Conservation (phyloP, 2,113 vertebrate species). For the Rallus limicola region DNA sequence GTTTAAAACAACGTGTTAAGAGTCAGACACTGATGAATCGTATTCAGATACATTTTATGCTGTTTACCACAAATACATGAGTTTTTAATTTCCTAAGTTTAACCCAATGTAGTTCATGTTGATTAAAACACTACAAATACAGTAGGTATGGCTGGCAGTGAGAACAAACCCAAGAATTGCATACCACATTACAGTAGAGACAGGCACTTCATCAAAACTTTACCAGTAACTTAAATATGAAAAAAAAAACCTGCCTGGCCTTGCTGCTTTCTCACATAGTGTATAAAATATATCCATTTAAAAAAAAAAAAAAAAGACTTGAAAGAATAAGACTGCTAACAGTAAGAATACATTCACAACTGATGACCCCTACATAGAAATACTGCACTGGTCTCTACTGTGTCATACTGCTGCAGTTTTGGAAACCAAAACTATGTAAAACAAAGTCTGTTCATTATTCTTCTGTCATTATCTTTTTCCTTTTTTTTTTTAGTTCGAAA, state of each 20-base stretch:
- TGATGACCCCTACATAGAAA: neutral
- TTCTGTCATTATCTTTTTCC: neutral
- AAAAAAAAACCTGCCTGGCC: neutral
- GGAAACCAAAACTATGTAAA: neutral
- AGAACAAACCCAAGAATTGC: neutral
- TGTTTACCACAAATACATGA: neutral
- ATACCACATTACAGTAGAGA: neutral
- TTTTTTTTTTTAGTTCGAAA: no score
- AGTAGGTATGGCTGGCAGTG: neutral
- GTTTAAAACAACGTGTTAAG: conserved; percentile 48
- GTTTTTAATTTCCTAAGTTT: neutral
- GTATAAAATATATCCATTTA: neutral
- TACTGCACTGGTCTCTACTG: neutral
- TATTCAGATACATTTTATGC: neutral
- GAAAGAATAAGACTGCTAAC: neutral
- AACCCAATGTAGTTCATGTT: neutral
- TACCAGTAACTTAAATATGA: neutral
- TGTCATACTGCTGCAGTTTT: neutral
- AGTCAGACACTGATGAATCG: neutral
- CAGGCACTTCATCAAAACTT: neutral
- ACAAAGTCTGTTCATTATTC: neutral
- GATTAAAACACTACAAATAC: neutral
- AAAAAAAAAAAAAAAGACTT: no score
- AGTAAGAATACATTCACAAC: neutral
- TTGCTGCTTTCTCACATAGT: neutral